Percentiles rank a stretch among this genome's conserved stretches.
Conservation (phyloP, 2,888 invertebrate genomes). For the Leucophenga montana region DNA sequence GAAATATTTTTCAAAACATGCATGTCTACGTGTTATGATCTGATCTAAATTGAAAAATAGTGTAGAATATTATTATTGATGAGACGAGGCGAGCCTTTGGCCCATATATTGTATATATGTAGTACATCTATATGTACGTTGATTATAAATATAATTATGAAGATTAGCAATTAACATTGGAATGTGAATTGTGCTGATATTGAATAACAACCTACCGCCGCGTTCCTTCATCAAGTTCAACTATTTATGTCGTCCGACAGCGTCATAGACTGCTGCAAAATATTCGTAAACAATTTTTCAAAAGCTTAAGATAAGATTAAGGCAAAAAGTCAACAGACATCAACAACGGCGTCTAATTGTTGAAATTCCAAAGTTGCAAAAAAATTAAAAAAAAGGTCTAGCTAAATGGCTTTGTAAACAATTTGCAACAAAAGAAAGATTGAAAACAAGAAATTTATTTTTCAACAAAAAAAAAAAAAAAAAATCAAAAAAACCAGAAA, state of each 20-base stretch:
- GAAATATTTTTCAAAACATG: constrained; percentile 52
- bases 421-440: constrained; percentile 32
- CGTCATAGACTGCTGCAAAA: constrained; percentile 44
- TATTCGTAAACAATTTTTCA: constrained; percentile 51
- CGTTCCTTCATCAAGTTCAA: not conserved
- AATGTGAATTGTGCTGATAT: constrained; percentile 61
- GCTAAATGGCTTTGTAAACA: constrained; percentile 48
- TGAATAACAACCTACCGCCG: constrained; percentile 26
- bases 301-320: constrained; percentile 19
- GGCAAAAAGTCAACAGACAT: constrained; percentile 1
- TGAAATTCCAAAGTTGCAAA: not conserved
- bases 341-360: not conserved
- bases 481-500: no score
- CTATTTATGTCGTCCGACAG: not conserved
- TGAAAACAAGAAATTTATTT: no score
- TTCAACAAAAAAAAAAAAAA: no score
- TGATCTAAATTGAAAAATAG: constrained; percentile 11
- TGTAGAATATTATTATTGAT: no score
- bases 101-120: no score
- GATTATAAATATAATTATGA: constrained; percentile 57
- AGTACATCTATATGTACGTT: constrained; percentile 11
- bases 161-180: constrained; percentile 63
- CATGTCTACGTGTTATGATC: constrained; percentile 35
- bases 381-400: not conserved
- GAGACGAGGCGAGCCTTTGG: no score